Conservation (phyloP, 2,888 invertebrate genomes). For the Heliothis peltigera region DNA sequence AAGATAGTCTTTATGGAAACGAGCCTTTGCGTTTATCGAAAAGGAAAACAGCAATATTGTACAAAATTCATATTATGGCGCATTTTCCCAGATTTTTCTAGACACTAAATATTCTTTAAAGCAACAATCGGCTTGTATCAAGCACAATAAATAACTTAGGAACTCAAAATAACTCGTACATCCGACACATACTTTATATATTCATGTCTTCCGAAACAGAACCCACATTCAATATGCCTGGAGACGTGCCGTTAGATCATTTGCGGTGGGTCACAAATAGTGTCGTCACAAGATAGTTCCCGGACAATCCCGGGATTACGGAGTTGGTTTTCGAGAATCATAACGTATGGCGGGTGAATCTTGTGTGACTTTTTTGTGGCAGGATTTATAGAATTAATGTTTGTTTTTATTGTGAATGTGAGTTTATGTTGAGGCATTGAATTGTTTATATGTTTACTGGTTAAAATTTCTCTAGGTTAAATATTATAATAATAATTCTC, state of each 20-base stretch:
- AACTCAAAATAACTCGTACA: conserved; percentile 5
- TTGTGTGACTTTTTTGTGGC: not conserved
- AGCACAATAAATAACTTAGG: not conserved
- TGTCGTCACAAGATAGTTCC: conserved; percentile 33
- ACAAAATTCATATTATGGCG: too few species aligned
- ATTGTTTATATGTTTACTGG: not conserved
- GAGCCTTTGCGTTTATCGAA: too few species aligned
- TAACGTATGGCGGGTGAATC: conserved; percentile 11
- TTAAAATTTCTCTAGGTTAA: too few species aligned
- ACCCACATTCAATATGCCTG: conserved; percentile 62
- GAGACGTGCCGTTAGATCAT: conserved; percentile 68
- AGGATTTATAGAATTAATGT: not conserved
- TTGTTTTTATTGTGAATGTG: not conserved
- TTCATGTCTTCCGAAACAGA: conserved; percentile 47
- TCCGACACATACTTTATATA: conserved; percentile 31
- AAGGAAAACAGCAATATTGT: too few species aligned
- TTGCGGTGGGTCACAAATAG: conserved; percentile 66
- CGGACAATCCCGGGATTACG: conserved; percentile 31
- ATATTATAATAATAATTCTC: too few species aligned
- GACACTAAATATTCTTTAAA: not conserved
- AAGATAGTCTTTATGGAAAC: too few species aligned
- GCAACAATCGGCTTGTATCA: not conserved
- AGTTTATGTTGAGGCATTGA: not conserved
- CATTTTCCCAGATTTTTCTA: not conserved
- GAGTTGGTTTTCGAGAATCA: conserved; percentile 2